Evolutionary conservation across 2,797 vertebrate species (phyloP), one percentile per base, ranked within the genome.

Genomic region (Argya squamiceps): DNA sequence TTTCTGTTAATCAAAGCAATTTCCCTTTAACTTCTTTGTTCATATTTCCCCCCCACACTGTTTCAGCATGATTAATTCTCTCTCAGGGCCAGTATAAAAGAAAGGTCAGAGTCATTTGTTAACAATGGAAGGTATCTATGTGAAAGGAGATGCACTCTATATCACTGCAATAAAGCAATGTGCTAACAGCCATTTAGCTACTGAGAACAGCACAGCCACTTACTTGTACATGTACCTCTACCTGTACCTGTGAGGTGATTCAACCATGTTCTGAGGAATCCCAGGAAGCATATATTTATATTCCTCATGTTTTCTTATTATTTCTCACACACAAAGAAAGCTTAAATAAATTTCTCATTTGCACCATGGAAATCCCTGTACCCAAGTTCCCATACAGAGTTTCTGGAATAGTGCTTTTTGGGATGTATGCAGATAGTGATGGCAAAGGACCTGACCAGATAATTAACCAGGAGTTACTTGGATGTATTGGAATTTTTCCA

Each of bases 1-100:
- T 77, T 59, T 83, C 79, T 87, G 62, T 58, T 93, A 87, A 91
- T 88, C 82, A 91, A 47, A 93, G 91, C 65, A 34, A 85, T 95
- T 92, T 80, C 69, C 64, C 43, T 75, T 88, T 74, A 91, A 59
- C 27, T 22, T 87, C 63, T 84, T 68, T 75, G 50, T 83, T 83
- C 78, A 4, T 85, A 27, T 80, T 90, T 21, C 3, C 4, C 44
- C 41, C 47, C 23, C 7, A 8, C 14, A 12, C 60, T 37, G 64
- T 89, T 93, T 50, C 93, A 83, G 43, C n/a, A 6, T 22, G 69
- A 64, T 78, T 74, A 70, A 59, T 83, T 80, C 79, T 75, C 70
- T 84, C 81, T 24, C 36, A 10, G 39, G 73, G 74, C 43, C 32
- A 49, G 30, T 22, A 59, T 58, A 36, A 71, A 85, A 85, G 64